Conservation (phyloP, 2,113 vertebrate genomes). For the Tragelaphus strepsiceros region DNA sequence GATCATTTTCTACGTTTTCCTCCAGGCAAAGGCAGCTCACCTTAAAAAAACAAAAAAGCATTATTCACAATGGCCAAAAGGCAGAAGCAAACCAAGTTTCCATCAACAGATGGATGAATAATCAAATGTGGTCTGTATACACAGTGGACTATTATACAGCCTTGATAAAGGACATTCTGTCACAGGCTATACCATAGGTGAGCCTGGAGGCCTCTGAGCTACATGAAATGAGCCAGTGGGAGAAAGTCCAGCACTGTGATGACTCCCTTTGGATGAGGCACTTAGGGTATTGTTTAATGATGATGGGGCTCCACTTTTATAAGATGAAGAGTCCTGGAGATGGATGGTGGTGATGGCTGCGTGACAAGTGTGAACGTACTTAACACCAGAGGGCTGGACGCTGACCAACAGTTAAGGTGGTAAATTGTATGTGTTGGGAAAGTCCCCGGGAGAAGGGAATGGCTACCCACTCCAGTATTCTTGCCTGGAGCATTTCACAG, state of each 20-base stretch:
- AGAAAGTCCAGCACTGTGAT: too few relatives aligned
- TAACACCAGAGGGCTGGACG: accelerated
- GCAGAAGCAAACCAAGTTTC: background rate
- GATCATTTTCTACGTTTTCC: slow-evolving; percentile 93
- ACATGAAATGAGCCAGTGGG: background rate
- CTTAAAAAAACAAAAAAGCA: slow-evolving; percentile 72
- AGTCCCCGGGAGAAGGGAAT: background rate
- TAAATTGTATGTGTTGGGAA: background rate
- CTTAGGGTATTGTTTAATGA: background rate
- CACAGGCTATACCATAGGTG: accelerated
- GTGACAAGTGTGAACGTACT: too few relatives aligned
- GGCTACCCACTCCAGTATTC: background rate
- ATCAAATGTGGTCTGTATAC: accelerated
- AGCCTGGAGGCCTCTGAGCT: background rate
- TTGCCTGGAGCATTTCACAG: background rate
- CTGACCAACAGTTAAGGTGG: background rate
- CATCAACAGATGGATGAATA: accelerated
- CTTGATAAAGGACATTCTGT: background rate
- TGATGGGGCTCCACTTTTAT: background rate
- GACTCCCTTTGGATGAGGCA: background rate
- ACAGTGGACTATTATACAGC: accelerated
- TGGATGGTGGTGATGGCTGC: accelerated
- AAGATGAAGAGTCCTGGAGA: background rate
- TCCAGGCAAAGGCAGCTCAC: slow-evolving; percentile 98
- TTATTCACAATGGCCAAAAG: background rate